Percentiles rank a stretch among this genome's conserved stretches.
Conservation (phyloP, 2,113 vertebrate genomes). For the Pterocles orientalis region DNA sequence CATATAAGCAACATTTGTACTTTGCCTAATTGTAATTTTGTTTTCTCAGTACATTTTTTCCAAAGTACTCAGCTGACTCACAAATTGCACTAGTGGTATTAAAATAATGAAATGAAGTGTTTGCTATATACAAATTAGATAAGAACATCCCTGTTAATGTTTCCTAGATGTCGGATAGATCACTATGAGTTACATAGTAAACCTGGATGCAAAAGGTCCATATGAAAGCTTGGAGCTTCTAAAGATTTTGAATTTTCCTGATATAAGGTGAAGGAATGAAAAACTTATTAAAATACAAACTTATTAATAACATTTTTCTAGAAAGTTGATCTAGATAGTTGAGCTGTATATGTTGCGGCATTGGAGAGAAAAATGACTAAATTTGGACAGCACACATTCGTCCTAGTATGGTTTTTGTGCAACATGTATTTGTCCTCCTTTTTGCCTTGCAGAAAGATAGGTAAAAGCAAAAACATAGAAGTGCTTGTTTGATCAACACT, state of each 20-base stretch:
- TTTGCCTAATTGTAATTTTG: not conserved
- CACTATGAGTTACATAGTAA: not conserved
- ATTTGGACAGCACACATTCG: not conserved
- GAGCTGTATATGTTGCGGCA: not conserved
- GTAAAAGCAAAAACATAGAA: not conserved
- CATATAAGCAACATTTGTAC: not conserved
- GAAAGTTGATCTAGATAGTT: not conserved
- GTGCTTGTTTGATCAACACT: not conserved
- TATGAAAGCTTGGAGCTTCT: not conserved
- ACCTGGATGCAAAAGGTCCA: not conserved
- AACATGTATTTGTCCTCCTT: not conserved
- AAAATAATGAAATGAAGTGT: not conserved
- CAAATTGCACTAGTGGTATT: not conserved
- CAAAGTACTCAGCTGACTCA: not conserved
- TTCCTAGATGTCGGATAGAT: not conserved
- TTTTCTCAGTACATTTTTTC: slow-evolving; percentile 13
- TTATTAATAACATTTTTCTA: not conserved
- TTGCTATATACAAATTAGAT: not conserved
- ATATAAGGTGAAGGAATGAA: not conserved
- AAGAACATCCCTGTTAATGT: not conserved
- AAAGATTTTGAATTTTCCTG: not conserved
- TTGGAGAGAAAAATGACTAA: not conserved
- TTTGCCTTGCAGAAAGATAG: not conserved
- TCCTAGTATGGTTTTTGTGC: not conserved
- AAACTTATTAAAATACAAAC: not conserved